phyloP scores from a whole-genome alignment of 1,140 invertebrate genomes.

The Ganaspis sp. region DNA sequence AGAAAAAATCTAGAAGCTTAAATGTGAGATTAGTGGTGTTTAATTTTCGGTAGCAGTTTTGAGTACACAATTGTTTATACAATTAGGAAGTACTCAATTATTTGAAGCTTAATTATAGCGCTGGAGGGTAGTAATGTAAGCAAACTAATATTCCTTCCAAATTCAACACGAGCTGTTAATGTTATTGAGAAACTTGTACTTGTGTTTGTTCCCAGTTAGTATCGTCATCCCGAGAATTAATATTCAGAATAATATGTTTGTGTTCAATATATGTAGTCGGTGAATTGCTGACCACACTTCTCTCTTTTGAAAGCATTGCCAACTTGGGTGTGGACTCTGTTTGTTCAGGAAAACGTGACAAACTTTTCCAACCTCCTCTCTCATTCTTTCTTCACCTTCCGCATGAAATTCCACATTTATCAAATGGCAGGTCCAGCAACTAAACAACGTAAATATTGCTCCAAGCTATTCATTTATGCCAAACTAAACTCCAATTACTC shows the following conservation, averaged over 20 bases:
- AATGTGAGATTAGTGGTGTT: neutral
- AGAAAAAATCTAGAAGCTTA: no score
- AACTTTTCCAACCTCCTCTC: neutral
- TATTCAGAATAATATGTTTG: conserved; percentile 10
- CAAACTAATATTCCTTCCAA: neutral
- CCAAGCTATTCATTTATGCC: neutral
- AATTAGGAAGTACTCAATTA: neutral
- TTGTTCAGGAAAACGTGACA: conserved; percentile 13
- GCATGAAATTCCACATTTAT: neutral
- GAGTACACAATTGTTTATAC: neutral
- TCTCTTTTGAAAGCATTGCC: conserved; percentile 9
- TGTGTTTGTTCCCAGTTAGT: neutral
- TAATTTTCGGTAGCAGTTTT: neutral
- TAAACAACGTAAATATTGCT: conserved; percentile 14
- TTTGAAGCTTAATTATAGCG: neutral
- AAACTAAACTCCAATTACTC: conserved; percentile 1
- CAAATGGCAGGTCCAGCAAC: neutral
- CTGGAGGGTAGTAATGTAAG: neutral
- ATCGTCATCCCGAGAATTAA: neutral
- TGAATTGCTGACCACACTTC: neutral
- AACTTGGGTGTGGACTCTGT: conserved; percentile 12
- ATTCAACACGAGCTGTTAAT: neutral
- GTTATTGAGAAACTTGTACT: neutral
- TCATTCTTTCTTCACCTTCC: neutral
- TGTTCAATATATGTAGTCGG: neutral